Evolutionary conservation across 1,140 invertebrate genomes (phyloP), one percentile per base, ranked within the genome.

Genomic region (Lepeophtheirus salmonis): DNA sequence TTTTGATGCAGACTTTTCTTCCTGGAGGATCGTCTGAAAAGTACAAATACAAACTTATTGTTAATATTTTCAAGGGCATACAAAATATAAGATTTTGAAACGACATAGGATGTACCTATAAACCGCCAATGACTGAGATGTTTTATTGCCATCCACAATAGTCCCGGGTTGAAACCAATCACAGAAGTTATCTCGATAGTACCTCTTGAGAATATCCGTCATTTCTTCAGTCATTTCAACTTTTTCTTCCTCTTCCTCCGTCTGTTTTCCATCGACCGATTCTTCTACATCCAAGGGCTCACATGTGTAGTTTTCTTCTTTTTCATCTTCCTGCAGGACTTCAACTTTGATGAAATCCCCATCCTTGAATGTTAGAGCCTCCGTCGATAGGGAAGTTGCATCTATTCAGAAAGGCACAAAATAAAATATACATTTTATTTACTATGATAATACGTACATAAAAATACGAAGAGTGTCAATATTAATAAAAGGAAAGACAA

Each of bases 81-180:
- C 30, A n/a, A 41, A 41, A 41, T 41, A 10, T 41, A 41, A 41
- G 30, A 10, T n/a, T 41, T 10, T n/a, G 10, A 41, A 10, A 41
- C 10, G n/a, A 10, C n/a, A n/a, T 41, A 41, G n/a, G n/a, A n/a
- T 41, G 30, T 21, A 55, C 53, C 53, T 55, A 22, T 55, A 18
- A 21, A n/a, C 30, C 56, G 18, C 16, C 56, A 12, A 22, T 16
- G 17, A 3, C n/a, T n/a, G n/a, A n/a, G n/a, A n/a, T n/a, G 18
- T 12, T 53, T 53, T 14, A 25, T 41, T 41, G 13, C 55, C 20
- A 16, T 17, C 55, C 23, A 57, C n/a, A 14, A 17, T 17, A 2
- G 48, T 22, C 13, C 59, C 59, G 13, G 59, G 59, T 25, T 61
- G 41, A 50, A 56, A 61, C 59, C 59, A 61, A 13, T 61, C 59